Percentiles rank a stretch among this genome's conserved stretches.
Evolutionary conservation across 2,888 invertebrate genomes (phyloP).

Genomic region (Metacarcinus magister): DNA sequence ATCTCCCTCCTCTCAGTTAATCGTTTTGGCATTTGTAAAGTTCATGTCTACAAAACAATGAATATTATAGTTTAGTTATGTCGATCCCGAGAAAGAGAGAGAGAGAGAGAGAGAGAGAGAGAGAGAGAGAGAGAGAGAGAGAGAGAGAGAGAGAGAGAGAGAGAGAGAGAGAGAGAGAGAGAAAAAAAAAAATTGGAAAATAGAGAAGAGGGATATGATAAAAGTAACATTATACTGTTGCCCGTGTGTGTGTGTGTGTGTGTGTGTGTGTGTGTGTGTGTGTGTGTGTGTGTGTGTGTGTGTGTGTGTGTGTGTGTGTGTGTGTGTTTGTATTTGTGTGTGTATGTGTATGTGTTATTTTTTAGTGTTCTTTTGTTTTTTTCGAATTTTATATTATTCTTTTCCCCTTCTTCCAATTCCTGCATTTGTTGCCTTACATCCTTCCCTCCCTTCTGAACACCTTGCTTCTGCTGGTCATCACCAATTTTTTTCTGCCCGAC

Average conservation of each 20-base stretch:
- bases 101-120: no score
- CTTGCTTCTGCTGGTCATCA: background rate
- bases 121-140: background rate
- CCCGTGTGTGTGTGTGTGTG: no score
- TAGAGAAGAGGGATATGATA: background rate
- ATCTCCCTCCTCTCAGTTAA: background rate
- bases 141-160: background rate
- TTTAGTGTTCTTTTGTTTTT: background rate
- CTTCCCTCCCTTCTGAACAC: background rate
- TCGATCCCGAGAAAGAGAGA: no score
- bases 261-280: no score
- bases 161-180: background rate
- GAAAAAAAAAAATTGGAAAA: background rate
- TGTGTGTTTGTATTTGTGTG: conserved; percentile 8
- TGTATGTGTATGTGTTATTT: background rate
- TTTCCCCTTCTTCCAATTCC: no score
- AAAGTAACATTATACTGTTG: no score
- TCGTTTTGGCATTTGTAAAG: background rate
- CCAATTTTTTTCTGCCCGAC: background rate
- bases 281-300: conserved; percentile 20
- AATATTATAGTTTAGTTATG: no score
- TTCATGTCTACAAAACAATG: background rate
- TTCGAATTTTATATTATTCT: background rate
- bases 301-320: conserved; percentile 43
- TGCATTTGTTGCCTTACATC: background rate